Evolutionary conservation across 2,797 vertebrate species (phyloP).

Genomic region (Petrocephalus schoutedeni): DNA sequence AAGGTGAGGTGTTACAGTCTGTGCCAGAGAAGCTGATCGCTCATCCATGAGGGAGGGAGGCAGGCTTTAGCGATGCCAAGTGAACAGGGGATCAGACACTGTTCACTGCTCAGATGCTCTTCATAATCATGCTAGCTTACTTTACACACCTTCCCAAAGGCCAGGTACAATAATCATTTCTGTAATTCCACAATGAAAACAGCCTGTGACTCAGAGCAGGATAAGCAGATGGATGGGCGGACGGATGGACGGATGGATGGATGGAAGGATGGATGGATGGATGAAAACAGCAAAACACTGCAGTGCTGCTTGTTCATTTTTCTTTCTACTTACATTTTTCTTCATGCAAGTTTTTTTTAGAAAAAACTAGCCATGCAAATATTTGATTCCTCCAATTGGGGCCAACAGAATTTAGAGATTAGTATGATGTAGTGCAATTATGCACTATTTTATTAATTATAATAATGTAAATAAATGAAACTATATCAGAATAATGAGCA

Average conservation of each 20-base stretch:
- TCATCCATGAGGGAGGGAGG: not conserved
- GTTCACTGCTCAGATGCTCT: not conserved
- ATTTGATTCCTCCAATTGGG: not conserved
- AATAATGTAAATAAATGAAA: not conserved
- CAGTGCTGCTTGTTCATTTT: not conserved
- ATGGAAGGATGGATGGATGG: not conserved
- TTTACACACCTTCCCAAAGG: slow-evolving; percentile 14
- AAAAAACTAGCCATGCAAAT: not conserved
- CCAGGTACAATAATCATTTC: not conserved
- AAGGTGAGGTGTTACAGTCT: not conserved
- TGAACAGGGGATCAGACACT: slow-evolving; percentile 2
- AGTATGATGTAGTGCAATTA: not conserved
- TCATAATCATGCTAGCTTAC: slow-evolving; percentile 11
- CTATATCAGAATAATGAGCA: not conserved
- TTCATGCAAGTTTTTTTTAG: not conserved
- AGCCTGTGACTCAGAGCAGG: not conserved
- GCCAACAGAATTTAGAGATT: not conserved
- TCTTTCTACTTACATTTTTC: not conserved
- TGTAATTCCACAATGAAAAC: not conserved
- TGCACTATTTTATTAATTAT: not conserved
- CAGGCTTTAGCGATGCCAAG: slow-evolving; percentile 7
- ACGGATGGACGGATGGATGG: not conserved
- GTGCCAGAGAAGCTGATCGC: not conserved
- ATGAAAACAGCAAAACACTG: not conserved
- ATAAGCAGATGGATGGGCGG: not conserved